phyloP scores from a whole-genome alignment of 2,888 invertebrate genomes.

The Ecdyonurus torrentis region DNA sequence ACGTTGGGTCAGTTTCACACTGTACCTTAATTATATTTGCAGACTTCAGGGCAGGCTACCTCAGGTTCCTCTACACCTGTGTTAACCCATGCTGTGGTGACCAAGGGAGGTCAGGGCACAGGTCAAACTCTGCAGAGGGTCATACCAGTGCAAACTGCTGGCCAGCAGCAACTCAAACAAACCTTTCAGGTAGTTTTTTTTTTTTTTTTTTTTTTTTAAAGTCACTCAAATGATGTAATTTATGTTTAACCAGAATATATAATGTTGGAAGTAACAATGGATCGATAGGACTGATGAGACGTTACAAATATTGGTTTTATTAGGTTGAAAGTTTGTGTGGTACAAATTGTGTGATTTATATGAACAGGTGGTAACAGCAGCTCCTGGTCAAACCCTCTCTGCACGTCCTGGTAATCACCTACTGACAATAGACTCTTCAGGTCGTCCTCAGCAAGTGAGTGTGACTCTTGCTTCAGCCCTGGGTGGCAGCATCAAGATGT shows the following conservation, averaged over 20 bases:
- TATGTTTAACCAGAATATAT: background rate
- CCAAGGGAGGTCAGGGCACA: background rate
- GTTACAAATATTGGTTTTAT: no score
- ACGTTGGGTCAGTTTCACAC: background rate
- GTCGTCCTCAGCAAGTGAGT: slow-evolving; percentile 30
- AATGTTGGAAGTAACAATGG: no score
- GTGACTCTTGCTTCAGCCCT: slow-evolving; percentile 24
- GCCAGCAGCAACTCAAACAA: background rate
- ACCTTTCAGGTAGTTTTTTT: slow-evolving; percentile 3
- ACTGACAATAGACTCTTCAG: slow-evolving; percentile 23
- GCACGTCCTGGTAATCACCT: slow-evolving; percentile 21
- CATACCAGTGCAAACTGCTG: background rate
- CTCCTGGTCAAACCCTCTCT: slow-evolving; percentile 25
- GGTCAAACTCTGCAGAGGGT: background rate
- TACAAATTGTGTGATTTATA: no score
- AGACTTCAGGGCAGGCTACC: background rate
- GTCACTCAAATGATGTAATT: background rate
- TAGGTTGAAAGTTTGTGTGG: no score
- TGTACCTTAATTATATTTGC: background rate
- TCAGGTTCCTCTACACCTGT: background rate
- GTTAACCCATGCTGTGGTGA: background rate
- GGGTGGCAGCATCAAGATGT: slow-evolving; percentile 32
- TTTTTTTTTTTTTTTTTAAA: background rate
- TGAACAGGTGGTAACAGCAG: slow-evolving; percentile 36
- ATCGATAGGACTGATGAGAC: no score